Evolutionary conservation across 2,888 invertebrate genomes (phyloP).

Genomic region (Limnephilus rhombicus): DNA sequence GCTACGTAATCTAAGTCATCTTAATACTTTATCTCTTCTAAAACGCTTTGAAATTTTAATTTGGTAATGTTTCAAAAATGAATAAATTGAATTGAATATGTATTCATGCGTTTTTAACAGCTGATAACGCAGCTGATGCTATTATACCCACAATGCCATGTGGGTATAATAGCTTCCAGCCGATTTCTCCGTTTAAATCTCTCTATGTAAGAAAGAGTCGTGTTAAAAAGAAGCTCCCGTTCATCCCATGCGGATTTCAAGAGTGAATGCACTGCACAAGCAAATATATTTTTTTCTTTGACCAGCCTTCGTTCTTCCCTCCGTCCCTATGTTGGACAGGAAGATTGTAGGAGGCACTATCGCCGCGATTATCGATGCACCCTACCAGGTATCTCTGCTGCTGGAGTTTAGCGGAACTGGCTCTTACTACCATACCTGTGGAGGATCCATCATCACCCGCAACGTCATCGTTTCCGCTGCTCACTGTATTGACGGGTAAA

Average conservation of each 20-base stretch:
- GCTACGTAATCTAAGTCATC: too few species aligned
- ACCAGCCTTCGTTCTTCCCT: conserved; percentile 42
- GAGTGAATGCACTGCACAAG: background rate
- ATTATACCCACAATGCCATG: too few species aligned
- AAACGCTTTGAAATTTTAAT: too few species aligned
- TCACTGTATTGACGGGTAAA: conserved; percentile 71
- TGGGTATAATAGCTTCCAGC: too few species aligned
- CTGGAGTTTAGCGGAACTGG: conserved; percentile 68
- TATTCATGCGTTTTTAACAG: too few species aligned
- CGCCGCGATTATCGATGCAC: conserved; percentile 72
- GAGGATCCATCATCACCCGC: conserved; percentile 71
- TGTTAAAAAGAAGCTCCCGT: background rate
- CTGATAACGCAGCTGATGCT: too few species aligned
- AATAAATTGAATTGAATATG: too few species aligned
- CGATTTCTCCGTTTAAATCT: too few species aligned
- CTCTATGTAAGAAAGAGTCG: too few species aligned
- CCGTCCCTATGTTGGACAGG: background rate
- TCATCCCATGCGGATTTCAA: background rate
- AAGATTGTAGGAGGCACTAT: conserved; percentile 72
- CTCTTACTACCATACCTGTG: conserved; percentile 71
- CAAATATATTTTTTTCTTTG: background rate
- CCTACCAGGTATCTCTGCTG: conserved; percentile 73
- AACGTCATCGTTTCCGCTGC: conserved; percentile 73
- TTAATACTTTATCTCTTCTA: too few species aligned
- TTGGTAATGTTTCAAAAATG: too few species aligned